A percentile compares a stretch with the other conserved stretches of the same genome.
Evolutionary conservation across 2,888 invertebrate genomes (phyloP).

Genomic region (Sepiola atlantica): DNA sequence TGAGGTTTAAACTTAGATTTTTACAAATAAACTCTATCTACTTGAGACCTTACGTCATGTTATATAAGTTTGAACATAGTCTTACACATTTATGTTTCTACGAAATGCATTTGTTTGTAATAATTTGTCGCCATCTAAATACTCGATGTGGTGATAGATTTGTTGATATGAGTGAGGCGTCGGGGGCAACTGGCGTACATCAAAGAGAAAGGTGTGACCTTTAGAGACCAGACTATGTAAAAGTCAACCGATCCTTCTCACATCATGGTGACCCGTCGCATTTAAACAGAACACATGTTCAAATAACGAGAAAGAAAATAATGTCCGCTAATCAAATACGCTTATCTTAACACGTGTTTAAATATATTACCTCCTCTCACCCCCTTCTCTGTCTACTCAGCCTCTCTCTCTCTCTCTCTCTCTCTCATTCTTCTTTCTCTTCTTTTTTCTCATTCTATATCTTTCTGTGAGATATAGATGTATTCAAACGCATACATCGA

Average conservation of each 20-base stretch:
- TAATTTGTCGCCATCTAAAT: background rate
- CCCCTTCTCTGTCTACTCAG: background rate
- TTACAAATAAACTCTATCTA: too few relatives aligned
- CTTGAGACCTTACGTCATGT: too few relatives aligned
- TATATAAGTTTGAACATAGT: too few relatives aligned
- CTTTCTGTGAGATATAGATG: too few relatives aligned
- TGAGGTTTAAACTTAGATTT: too few relatives aligned
- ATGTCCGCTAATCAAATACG: background rate
- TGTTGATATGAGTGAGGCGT: background rate
- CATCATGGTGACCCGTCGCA: background rate
- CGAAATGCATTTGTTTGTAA: too few relatives aligned
- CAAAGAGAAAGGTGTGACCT: background rate
- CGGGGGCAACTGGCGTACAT: background rate
- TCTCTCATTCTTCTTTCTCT: background rate
- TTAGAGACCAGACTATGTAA: background rate
- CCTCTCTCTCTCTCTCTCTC: background rate
- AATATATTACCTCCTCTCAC: background rate
- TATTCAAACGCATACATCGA: too few relatives aligned
- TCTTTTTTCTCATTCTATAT: too few relatives aligned
- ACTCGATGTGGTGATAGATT: background rate
- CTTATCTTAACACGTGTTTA: background rate
- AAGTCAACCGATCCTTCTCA: conserved; percentile 4
- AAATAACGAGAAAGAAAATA: background rate
- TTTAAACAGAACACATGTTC: background rate
- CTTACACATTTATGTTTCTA: too few relatives aligned